Base-by-base conservation (phyloP, 2,113 vertebrate species). In the Actenoides hombroni region DNA sequence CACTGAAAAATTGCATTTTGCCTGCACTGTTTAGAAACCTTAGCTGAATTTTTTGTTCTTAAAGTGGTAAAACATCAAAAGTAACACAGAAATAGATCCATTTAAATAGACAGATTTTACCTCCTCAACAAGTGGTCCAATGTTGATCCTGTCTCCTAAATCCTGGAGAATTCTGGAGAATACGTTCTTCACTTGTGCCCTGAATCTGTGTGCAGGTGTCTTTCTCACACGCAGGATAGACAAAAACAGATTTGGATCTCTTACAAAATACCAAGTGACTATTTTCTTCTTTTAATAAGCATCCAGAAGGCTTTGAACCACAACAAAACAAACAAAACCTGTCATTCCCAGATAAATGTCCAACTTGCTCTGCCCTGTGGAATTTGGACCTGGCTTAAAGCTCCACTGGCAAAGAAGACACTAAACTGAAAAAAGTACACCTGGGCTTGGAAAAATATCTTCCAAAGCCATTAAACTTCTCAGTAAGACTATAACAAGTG, bases 391-490 rank as follows among this genome's bases (percentile, higher is more conserved):
- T 48, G 64, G 77, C 74, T 86, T 92, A 91, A 86, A 95, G 48
- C 83, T 87, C 40, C 14, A 35, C 40, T 46, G 40, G 40, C 35
- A 83, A 90, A 91, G 79, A 74, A n/a, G 69, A 94, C 54, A 87
- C 70, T 91, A 40, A 88, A 48, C 53, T n/a, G 61, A 91, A 69
- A 88, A 96, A 91, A 88, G 94, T 86, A 96, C 94, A 95, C 92
- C 92, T 94, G 96, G 91, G 95, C 68, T 91, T 96, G 83, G 57
- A 95, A 94, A 81, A 85, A 86, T 26, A 51, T 84, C 74, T 89
- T 91, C 81, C 61, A 89, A 94, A 86, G 54, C 69, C 59, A 73
- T 96, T 96, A 96, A 94, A 89, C 63, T 96, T 96, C 86, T 85
- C 59, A 93, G 81, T 83, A 79, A 86, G 86, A 56, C 81, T 95